A percentile compares a stretch with the other conserved stretches of the same genome.
phyloP scores from a whole-genome alignment of 2,888 invertebrate genomes.

The Drosophila gaucha region DNA sequence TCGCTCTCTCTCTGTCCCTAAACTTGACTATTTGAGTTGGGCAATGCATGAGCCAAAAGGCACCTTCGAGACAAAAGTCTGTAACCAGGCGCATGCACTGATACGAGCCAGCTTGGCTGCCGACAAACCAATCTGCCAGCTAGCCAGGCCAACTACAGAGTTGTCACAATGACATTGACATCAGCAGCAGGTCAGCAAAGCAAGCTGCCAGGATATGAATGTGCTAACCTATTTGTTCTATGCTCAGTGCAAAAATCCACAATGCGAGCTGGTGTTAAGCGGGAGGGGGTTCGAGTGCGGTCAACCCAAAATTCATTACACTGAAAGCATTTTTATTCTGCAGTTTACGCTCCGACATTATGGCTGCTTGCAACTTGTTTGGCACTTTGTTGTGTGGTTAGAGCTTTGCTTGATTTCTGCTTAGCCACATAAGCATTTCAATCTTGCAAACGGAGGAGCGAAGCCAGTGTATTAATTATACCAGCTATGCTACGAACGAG shows the following conservation, averaged over 20 bases:
- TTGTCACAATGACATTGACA: slow-evolving; percentile 65
- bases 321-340: slow-evolving; percentile 72
- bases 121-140: not conserved
- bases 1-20: slow-evolving; percentile 24
- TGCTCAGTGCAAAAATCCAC: slow-evolving; percentile 16
- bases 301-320: slow-evolving; percentile 62
- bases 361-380: slow-evolving; percentile 23
- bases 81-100: slow-evolving; percentile 27
- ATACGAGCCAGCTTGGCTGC: slow-evolving; percentile 29
- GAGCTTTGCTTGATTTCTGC: slow-evolving; percentile 23
- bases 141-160: slow-evolving; percentile 21
- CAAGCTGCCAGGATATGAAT: slow-evolving; percentile 51
- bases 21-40: slow-evolving; percentile 56
- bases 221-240: slow-evolving; percentile 43
- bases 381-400: slow-evolving; percentile 21
- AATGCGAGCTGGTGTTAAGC: slow-evolving; percentile 19
- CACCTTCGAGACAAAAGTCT: slow-evolving; percentile 37
- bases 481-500: not conserved
- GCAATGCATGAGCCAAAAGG: slow-evolving; percentile 49
- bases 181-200: slow-evolving; percentile 49
- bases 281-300: slow-evolving; percentile 18
- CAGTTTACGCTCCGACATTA: slow-evolving; percentile 29
- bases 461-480: slow-evolving; percentile 16
- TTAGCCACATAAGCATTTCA: slow-evolving; percentile 16
- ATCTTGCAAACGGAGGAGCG: slow-evolving; percentile 2